Base-by-base conservation (phyloP, 1,140 invertebrate genomes). In the Penaeus vannamei region DNA sequence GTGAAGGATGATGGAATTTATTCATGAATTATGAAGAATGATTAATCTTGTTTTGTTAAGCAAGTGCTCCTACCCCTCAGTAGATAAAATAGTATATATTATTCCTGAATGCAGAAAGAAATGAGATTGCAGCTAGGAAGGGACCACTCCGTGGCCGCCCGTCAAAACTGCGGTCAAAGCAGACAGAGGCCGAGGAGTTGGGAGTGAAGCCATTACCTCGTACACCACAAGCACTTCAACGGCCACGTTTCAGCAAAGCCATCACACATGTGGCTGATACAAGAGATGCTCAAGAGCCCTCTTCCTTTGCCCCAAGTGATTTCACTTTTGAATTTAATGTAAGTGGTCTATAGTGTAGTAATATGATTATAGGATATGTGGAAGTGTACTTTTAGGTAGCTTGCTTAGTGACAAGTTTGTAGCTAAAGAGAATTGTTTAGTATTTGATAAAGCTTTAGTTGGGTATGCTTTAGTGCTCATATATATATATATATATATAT, bases 261-360 rank as follows among this genome's bases (percentile, higher is more conserved):
- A 20, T 36, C 8, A 32, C 29, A 76, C 2, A 76, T n/a, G 72
- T 76, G n/a, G 23, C 26, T 4, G 32, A 17, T 60, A 83, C n/a
- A 26, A 26, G 53, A n/a, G 60, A 53, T 14, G 8, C 22, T 20
- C 82, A 84, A 61, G 42, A 19, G 22, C 20, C 59, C 20, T 14
- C 61, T 19, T 85, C 84, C 5, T 85, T 85, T 77, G 84, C 84
- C 23, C 84, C 84, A 12, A 46, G 26, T 22, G 60, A 85, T 69
- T 85, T 85, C 72, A 69, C 64, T 8, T 85, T 85, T 22, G 76
- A 85, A 20, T 85, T 85, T 77, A 69, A 76, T 61, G 84, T 85
- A 32, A 76, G 72, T 76, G 20, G 20, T n/a, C 7, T 76, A 32
- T 29, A 76, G 1, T 29, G 14, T 76, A 32, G n/a, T 7, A 64